These are phyloP conservation scores for Lutjanus argentimaculatus DNA, from an alignment of 2,797 vertebrate species.

Conservation along the genomic window DNA sequence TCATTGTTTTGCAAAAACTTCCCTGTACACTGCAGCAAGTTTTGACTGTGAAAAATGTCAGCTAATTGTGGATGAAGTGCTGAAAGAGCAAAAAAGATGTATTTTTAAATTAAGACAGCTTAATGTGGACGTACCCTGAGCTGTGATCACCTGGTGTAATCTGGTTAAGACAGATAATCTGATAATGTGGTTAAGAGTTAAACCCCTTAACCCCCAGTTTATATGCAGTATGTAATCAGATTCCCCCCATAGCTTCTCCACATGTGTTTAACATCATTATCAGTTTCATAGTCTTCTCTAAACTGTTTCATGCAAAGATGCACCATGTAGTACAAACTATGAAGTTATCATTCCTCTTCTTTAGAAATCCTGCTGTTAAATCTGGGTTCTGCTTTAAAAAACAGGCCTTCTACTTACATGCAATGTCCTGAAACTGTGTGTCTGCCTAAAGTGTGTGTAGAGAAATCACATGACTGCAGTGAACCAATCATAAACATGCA, in stretches of 20 bases:
- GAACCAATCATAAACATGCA: not conserved
- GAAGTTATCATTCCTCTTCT: not conserved
- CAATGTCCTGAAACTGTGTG: not conserved
- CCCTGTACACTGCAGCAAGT: not conserved
- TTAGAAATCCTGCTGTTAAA: not conserved
- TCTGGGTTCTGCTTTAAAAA: not conserved
- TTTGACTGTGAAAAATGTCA: not conserved
- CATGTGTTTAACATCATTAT: not conserved
- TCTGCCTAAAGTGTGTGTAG: not conserved
- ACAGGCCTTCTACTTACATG: not conserved
- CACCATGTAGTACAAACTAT: not conserved
- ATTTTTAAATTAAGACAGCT: not conserved
- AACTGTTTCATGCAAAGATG: not conserved
- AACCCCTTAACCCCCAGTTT: slow-evolving; percentile 11
- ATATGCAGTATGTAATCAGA: slow-evolving; percentile 12
- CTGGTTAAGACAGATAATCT: slow-evolving; percentile 39
- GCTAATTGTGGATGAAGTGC: not conserved
- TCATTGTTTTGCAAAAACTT: no score
- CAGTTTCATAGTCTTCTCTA: not conserved
- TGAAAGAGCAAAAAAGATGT: not conserved
- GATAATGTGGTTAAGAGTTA: slow-evolving; percentile 12
- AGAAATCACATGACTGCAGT: not conserved
- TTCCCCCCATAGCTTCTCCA: not conserved
- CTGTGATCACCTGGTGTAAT: slow-evolving; percentile 2
- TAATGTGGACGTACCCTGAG: not conserved